Conservation (phyloP, 1,140 invertebrate species). For the Magallana ariakensis region DNA sequence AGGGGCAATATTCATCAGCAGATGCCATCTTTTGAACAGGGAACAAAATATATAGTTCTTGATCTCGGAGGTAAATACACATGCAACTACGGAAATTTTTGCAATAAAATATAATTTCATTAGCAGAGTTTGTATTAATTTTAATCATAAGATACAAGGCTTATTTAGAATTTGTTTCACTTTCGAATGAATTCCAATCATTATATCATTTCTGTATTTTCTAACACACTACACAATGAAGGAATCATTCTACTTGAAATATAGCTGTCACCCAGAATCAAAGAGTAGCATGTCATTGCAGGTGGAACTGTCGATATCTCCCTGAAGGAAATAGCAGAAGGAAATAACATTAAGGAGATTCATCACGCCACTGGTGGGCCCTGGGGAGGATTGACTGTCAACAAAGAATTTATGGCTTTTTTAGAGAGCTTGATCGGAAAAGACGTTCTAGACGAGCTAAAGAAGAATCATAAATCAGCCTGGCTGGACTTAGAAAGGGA, state of each 20-base stretch:
- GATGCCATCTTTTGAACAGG: neutral
- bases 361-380: constrained; percentile 2
- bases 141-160: no score
- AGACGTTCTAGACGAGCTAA: constrained; percentile 67
- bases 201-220: no score
- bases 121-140: no score
- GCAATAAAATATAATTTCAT: no score
- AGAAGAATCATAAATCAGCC: constrained; percentile 56
- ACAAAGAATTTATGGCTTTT: constrained; percentile 21
- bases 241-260: no score
- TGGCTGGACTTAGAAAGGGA: constrained; percentile 56
- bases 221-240: no score
- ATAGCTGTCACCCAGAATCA: no score
- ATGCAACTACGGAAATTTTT: no score
- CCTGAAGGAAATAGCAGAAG: constrained; percentile 8
- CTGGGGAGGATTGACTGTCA: constrained; percentile 32
- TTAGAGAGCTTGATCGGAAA: constrained; percentile 29
- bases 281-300: neutral
- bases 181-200: no score
- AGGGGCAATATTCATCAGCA: neutral
- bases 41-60: constrained; percentile 50
- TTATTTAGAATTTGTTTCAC: no score
- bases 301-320: constrained; percentile 46
- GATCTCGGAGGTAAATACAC: constrained; percentile 52
- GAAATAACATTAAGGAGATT: constrained; percentile 18